phyloP scores from a whole-genome alignment of 2,888 invertebrate genomes.

The Pocota personata region DNA sequence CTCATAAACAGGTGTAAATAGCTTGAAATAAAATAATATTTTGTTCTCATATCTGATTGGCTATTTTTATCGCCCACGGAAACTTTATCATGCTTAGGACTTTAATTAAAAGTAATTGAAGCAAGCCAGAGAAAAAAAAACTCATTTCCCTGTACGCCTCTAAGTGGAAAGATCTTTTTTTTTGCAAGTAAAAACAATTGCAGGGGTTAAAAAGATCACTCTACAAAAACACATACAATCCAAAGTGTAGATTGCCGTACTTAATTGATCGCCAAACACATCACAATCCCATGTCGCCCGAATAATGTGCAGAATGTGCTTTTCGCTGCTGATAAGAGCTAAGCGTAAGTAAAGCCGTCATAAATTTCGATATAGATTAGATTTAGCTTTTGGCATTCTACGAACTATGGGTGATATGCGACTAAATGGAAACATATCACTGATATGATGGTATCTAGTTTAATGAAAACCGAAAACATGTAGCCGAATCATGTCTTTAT shows the following conservation, averaged over 20 bases:
- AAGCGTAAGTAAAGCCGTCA: neutral
- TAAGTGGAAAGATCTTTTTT: neutral
- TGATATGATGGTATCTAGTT: too few species aligned
- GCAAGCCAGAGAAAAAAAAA: neutral
- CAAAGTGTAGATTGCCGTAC: neutral
- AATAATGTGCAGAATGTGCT: neutral
- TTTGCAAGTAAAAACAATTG: neutral
- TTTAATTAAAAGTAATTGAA: slow-evolving; percentile 4
- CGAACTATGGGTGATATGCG: too few species aligned
- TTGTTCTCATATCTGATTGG: neutral
- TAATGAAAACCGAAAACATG: too few species aligned
- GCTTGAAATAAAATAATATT: neutral
- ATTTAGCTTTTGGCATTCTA: neutral
- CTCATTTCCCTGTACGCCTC: neutral
- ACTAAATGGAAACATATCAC: too few species aligned
- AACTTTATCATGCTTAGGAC: neutral
- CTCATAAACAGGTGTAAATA: slow-evolving; percentile 27
- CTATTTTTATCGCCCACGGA: neutral
- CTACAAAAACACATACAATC: neutral
- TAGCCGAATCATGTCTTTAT: too few species aligned
- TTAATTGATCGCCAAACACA: neutral
- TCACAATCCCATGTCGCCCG: neutral
- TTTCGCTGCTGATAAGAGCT: neutral
- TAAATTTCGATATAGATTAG: neutral
- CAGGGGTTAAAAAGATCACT: neutral